Conservation (phyloP, 64 coral and sea anemone genomes). For the Actinia tenebrosa region DNA sequence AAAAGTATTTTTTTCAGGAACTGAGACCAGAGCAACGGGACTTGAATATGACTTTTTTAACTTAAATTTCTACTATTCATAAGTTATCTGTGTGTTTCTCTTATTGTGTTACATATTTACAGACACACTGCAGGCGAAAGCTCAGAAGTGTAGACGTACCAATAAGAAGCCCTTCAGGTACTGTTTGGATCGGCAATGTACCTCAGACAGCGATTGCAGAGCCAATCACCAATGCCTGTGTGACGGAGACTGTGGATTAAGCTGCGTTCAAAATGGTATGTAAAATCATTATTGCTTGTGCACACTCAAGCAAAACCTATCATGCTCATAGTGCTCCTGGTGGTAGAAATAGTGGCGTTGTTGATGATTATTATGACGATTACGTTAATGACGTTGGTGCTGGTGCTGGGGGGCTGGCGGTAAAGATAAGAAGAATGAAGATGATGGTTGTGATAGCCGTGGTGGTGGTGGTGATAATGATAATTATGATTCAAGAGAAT, state of each 20-base stretch:
- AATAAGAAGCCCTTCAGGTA: slow-evolving; percentile 21
- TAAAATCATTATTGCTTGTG: neutral
- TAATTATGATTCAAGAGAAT: too few relatives aligned
- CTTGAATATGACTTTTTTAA: too few relatives aligned
- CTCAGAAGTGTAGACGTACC: slow-evolving; percentile 23
- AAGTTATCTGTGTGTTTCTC: neutral
- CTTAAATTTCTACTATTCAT: too few relatives aligned
- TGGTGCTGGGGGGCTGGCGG: too few relatives aligned
- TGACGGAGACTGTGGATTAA: slow-evolving; percentile 72
- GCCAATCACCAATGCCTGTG: slow-evolving; percentile 47
- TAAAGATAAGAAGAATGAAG: too few relatives aligned
- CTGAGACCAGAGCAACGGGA: too few relatives aligned
- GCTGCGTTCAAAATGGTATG: slow-evolving; percentile 48
- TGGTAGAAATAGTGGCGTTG: neutral
- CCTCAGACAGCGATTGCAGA: slow-evolving; percentile 3
- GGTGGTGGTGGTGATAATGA: too few relatives aligned
- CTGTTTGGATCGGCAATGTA: slow-evolving; percentile 20
- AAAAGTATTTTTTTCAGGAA: too few relatives aligned
- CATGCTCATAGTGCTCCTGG: neutral
- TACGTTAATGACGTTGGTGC: neutral
- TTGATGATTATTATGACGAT: neutral
- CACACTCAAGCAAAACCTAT: neutral
- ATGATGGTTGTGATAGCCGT: neutral
- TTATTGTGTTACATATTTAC: neutral
- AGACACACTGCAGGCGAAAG: neutral